Evolutionary conservation across 2,888 invertebrate species (phyloP).

Genomic region (Cyclophora punctaria): DNA sequence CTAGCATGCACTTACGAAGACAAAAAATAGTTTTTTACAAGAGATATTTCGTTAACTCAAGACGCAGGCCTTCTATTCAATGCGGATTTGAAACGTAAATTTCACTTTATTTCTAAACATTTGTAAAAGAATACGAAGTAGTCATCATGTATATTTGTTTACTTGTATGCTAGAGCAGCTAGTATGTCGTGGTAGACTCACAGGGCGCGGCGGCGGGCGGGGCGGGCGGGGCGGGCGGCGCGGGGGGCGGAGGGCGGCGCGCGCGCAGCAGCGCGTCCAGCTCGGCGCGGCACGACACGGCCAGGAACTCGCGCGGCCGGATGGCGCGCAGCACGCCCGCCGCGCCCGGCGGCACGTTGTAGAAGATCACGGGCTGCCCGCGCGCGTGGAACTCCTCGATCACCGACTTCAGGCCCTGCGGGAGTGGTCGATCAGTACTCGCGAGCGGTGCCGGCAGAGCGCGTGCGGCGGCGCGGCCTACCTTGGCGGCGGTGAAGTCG

Average conservation of each 20-base stretch:
- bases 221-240: neutral
- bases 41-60: no score
- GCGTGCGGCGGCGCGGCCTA: slow-evolving; percentile 26
- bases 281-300: slow-evolving; percentile 53
- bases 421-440: neutral
- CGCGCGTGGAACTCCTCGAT: slow-evolving; percentile 81
- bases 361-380: slow-evolving; percentile 82
- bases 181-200: neutral
- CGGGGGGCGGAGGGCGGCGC: neutral
- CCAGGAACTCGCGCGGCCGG: slow-evolving; percentile 79
- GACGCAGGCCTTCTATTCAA: no score
- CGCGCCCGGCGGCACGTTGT: slow-evolving; percentile 83
- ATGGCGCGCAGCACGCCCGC: slow-evolving; percentile 82
- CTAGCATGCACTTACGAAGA: no score
- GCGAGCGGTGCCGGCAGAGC: slow-evolving; percentile 4
- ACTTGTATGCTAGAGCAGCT: no score
- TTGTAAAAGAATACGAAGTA: no score
- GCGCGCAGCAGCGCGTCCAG: slow-evolving; percentile 49
- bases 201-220: neutral
- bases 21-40: neutral
- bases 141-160: no score
- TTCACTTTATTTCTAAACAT: no score
- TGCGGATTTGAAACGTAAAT: no score
- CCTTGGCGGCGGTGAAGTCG: slow-evolving; percentile 86
- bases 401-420: slow-evolving; percentile 80